Evolutionary conservation across 1,140 invertebrate genomes (phyloP).

Genomic region (Psix sp.): DNA sequence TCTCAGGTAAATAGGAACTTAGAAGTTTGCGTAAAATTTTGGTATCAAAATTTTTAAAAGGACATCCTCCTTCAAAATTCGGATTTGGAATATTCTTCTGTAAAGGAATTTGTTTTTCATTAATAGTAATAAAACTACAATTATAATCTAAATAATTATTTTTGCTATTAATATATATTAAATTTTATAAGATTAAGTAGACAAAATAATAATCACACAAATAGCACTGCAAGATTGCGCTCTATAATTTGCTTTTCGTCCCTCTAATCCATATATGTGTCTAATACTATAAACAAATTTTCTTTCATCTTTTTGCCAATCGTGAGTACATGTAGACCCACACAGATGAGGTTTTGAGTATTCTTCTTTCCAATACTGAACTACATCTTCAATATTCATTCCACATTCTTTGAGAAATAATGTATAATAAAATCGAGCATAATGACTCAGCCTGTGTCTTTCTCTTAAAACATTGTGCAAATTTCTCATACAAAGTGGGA

Average conservation of each 20-base stretch:
- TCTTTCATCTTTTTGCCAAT: constrained; percentile 81
- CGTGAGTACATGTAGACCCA: constrained; percentile 78
- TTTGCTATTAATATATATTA: neutral
- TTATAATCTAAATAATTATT: neutral
- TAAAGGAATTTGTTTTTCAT: constrained; percentile 37
- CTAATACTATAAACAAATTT: constrained; percentile 84
- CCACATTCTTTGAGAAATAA: constrained; percentile 85
- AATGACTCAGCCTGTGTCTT: constrained; percentile 85
- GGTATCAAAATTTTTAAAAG: constrained; percentile 79
- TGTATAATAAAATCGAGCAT: constrained; percentile 83
- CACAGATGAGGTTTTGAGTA: constrained; percentile 79
- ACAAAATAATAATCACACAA: constrained; percentile 69
- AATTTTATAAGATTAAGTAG: neutral
- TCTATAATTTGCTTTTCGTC: constrained; percentile 80
- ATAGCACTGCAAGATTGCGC: constrained; percentile 78
- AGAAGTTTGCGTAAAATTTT: constrained; percentile 73
- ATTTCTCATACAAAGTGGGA: constrained; percentile 87
- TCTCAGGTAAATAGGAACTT: constrained; percentile 65
- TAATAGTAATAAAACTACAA: constrained; percentile 5
- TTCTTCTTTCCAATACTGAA: constrained; percentile 83
- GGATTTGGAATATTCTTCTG: constrained; percentile 69
- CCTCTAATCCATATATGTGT: constrained; percentile 85
- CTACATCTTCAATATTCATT: constrained; percentile 80
- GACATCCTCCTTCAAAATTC: constrained; percentile 80
- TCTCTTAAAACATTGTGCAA: constrained; percentile 80